Evolutionary conservation across 2,797 vertebrate species (phyloP).

Genomic region (Halcyon leucocephala): DNA sequence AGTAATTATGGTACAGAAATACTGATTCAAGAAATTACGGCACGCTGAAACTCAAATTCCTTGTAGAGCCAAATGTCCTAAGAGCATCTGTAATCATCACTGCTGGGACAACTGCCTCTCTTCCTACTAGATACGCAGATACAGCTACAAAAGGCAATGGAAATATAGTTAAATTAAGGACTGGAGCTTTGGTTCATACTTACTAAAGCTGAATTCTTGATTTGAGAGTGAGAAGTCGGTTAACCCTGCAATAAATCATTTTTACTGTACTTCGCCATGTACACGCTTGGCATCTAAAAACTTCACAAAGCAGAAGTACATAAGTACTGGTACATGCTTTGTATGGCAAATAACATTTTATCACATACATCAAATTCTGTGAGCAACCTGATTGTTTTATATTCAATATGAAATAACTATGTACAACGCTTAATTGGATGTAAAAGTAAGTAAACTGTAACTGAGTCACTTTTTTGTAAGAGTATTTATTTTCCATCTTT

Average conservation of each 20-base stretch:
- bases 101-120: background rate
- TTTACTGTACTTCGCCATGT: background rate
- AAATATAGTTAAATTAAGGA: background rate
- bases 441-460: background rate
- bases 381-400: background rate
- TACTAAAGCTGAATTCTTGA: background rate
- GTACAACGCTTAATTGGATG: background rate
- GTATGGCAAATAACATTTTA: conserved; percentile 73
- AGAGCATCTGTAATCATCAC: background rate
- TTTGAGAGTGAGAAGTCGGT: background rate
- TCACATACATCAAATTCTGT: conserved; percentile 49
- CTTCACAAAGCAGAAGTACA: background rate
- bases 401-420: background rate
- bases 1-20: background rate
- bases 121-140: background rate
- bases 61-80: background rate
- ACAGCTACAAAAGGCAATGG: background rate
- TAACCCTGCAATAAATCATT: background rate
- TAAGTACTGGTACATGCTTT: conserved; percentile 52
- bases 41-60: background rate
- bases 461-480: background rate
- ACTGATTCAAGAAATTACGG: background rate
- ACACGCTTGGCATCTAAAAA: background rate
- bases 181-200: background rate
- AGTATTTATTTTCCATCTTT: background rate